phyloP scores from a whole-genome alignment of 2,797 vertebrate species.

The Sternarchorhynchus goeldii region DNA sequence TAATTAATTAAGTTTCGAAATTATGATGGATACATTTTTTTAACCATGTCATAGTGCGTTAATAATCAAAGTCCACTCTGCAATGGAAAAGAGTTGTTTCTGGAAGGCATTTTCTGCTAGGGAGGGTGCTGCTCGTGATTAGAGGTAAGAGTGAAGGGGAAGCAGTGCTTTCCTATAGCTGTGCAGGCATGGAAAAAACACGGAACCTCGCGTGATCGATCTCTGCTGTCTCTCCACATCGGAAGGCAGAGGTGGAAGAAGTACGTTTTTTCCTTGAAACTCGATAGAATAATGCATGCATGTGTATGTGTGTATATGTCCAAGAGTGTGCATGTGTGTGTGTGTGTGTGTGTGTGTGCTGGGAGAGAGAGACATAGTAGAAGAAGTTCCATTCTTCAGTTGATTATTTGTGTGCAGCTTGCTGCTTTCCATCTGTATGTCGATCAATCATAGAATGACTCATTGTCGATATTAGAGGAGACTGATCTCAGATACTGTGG shows the following conservation, averaged over 20 bases:
- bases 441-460: background rate
- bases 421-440: background rate
- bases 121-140: slow-evolving; percentile 46
- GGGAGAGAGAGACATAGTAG: background rate
- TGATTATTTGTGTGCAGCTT: slow-evolving; percentile 8
- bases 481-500: background rate
- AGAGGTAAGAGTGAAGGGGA: slow-evolving; percentile 44
- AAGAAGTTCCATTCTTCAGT: slow-evolving; percentile 25
- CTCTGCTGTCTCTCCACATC: slow-evolving; percentile 34
- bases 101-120: slow-evolving; percentile 34
- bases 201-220: slow-evolving; percentile 25
- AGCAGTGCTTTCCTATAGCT: slow-evolving; percentile 28
- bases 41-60: background rate
- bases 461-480: background rate
- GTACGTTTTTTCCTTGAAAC: slow-evolving; percentile 29
- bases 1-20: background rate
- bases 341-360: background rate
- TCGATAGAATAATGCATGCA: slow-evolving; percentile 27
- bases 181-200: slow-evolving; percentile 26
- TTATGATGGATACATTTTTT: background rate
- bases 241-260: slow-evolving; percentile 31
- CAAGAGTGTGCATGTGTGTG: background rate
- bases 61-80: slow-evolving; percentile 29
- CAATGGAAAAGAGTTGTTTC: slow-evolving; percentile 37
- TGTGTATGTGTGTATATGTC: slow-evolving; percentile 9